Evolutionary conservation across 2,113 vertebrate genomes (phyloP).

Genomic region (Zosterops lateralis): DNA sequence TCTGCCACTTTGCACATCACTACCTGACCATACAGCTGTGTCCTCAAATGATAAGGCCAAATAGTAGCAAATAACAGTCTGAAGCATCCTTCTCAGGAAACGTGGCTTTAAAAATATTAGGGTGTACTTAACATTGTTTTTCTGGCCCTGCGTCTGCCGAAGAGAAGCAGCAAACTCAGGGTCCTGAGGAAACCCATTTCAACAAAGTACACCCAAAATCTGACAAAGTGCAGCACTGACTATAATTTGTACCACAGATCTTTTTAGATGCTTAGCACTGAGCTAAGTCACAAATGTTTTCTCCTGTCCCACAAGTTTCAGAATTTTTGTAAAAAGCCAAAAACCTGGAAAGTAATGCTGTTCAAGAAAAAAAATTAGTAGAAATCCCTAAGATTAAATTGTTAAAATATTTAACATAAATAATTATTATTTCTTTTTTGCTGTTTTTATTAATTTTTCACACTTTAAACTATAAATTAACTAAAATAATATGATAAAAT

Average conservation of each 20-base stretch:
- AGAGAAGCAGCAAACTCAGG: not conserved
- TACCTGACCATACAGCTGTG: fast-evolving
- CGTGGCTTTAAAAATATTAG: not conserved
- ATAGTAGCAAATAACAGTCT: not conserved
- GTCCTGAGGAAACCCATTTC: not conserved
- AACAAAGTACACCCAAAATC: not conserved
- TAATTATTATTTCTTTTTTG: not conserved
- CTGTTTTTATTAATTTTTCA: not conserved
- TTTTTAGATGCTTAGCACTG: not conserved
- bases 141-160: not conserved
- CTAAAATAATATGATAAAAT: not conserved
- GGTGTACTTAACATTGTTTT: not conserved
- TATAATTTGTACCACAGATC: not conserved
- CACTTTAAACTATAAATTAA: not conserved
- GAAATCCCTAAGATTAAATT: not conserved
- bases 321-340: not conserved
- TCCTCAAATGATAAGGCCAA: not conserved
- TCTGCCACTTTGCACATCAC: not conserved
- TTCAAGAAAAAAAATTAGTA: not conserved
- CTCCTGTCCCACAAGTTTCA: not conserved
- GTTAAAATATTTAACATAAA: not conserved
- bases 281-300: not conserved
- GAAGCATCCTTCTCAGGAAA: not conserved
- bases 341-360: not conserved
- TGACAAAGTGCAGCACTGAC: not conserved